These are phyloP conservation scores for Augochlorella aurata DNA, from an alignment of 2,888 invertebrate species.

Conservation along the genomic window DNA sequence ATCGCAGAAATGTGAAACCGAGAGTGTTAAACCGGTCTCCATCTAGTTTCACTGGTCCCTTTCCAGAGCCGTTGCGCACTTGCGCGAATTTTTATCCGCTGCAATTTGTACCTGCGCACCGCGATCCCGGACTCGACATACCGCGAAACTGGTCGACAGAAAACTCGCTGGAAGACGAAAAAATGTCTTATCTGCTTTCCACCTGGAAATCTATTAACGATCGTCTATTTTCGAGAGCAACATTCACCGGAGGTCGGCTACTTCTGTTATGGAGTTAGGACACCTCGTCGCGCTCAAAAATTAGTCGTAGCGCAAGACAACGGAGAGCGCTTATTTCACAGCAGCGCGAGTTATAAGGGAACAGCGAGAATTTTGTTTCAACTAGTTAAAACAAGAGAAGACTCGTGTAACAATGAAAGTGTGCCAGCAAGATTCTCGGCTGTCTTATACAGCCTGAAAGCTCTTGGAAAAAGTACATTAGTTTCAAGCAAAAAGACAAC, in stretches of 20 bases:
- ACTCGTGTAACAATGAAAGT: no score
- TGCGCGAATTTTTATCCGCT: neutral
- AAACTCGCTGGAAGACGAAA: neutral
- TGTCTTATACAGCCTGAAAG: no score
- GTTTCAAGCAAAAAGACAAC: no score
- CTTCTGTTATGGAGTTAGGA: neutral
- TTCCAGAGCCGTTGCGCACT: neutral
- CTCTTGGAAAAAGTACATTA: no score
- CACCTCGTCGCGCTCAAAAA: no score
- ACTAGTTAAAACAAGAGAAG: no score
- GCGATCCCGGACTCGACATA: no score
- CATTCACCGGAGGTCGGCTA: neutral
- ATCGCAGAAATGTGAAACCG: conserved; percentile 12
- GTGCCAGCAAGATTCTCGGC: no score
- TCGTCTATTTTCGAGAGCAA: neutral
- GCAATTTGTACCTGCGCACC: neutral
- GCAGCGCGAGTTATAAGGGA: no score
- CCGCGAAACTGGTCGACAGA: neutral
- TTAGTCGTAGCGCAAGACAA: no score
- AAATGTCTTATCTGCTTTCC: neutral
- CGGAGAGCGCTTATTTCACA: no score
- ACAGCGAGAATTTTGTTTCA: no score
- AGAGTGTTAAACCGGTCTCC: conserved; percentile 4
- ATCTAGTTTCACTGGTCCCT: neutral
- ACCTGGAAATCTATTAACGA: neutral